A percentile compares a stretch with the other conserved stretches of the same genome.
These are phyloP conservation scores for Steromphala cineraria DNA, from an alignment of 2,888 invertebrate species.

Conservation along the genomic window DNA sequence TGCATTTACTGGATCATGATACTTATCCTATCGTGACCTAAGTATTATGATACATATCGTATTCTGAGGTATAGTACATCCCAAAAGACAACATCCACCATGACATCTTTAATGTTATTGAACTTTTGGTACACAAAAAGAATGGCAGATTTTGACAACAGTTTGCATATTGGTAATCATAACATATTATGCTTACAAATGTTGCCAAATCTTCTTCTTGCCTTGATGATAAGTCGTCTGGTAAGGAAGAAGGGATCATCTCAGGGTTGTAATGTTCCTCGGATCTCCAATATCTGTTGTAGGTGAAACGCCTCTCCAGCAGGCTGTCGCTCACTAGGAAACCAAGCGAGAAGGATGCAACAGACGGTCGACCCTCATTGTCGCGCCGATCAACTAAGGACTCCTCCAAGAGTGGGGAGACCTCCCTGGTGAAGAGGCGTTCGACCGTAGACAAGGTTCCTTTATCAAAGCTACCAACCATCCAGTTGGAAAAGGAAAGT, in stretches of 20 bases:
- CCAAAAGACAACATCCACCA: neutral
- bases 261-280: neutral
- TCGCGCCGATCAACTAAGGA: constrained; percentile 28
- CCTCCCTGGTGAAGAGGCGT: neutral
- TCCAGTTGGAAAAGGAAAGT: neutral
- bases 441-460: constrained; percentile 3
- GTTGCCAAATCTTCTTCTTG: too few species aligned
- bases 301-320: constrained; percentile 31
- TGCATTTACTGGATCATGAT: too few species aligned
- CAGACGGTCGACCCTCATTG: neutral
- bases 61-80: too few species aligned
- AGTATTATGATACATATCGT: too few species aligned
- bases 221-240: too few species aligned
- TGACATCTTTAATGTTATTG: neutral
- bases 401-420: constrained; percentile 2
- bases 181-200: too few species aligned
- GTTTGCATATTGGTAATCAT: too few species aligned
- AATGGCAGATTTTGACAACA: too few species aligned
- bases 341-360: neutral
- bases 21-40: too few species aligned
- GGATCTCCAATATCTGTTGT: neutral
- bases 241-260: neutral
- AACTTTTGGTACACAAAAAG: too few species aligned
- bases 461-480: neutral
- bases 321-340: constrained; percentile 6